Conservation (phyloP, 1,140 invertebrate species). For the Antheraea pernyi region DNA sequence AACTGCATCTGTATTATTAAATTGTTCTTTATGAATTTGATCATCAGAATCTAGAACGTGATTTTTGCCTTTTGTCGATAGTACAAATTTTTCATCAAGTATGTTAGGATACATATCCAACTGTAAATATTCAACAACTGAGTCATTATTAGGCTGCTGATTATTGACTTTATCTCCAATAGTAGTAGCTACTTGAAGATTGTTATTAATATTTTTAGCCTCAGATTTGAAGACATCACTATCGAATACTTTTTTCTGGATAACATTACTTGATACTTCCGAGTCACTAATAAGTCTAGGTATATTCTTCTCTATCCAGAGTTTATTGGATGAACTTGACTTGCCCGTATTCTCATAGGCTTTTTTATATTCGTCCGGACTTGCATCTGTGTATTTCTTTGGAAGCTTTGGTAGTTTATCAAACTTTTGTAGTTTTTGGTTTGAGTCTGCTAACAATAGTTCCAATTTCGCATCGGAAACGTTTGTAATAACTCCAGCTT, state of each 20-base stretch:
- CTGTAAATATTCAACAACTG: neutral
- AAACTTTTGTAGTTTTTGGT: neutral
- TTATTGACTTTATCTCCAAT: neutral
- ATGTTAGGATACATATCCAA: neutral
- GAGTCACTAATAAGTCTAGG: neutral
- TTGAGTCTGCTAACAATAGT: neutral
- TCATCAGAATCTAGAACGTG: neutral
- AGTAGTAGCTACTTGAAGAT: neutral
- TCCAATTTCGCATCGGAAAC: neutral
- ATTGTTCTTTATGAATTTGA: too few species aligned
- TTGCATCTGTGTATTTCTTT: neutral
- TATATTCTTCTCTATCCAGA: neutral
- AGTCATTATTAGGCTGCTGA: neutral
- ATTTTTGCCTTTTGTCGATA: neutral
- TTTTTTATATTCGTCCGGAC: neutral
- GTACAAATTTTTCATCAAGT: neutral
- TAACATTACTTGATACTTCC: neutral
- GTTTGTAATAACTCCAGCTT: conserved; percentile 5
- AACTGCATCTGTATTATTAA: neutral
- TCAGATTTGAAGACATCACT: neutral
- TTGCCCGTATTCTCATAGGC: neutral
- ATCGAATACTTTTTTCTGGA: neutral
- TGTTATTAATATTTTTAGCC: neutral
- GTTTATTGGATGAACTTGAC: neutral
- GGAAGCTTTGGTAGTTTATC: neutral